phyloP scores from a whole-genome alignment of 2,888 invertebrate species.

The Hydropsyche betteni region DNA sequence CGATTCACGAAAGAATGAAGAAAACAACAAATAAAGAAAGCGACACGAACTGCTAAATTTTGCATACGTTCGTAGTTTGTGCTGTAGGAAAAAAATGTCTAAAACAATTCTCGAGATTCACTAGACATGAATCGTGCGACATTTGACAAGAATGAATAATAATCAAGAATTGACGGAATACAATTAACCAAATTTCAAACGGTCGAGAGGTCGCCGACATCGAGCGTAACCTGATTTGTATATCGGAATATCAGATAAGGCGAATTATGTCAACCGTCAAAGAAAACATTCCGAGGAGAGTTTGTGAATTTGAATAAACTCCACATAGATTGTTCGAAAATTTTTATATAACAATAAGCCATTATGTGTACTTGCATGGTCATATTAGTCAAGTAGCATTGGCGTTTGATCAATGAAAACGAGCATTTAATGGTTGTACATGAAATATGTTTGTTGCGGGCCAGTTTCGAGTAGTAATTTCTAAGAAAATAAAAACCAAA shows the following conservation, averaged over 20 bases:
- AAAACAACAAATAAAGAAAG: too few species aligned
- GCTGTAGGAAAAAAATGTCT: background rate
- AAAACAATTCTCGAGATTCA: background rate
- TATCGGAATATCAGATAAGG: too few species aligned
- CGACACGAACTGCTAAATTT: background rate
- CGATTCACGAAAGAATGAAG: too few species aligned
- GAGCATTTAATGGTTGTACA: conserved; percentile 24
- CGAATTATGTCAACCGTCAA: too few species aligned
- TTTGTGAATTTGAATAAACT: too few species aligned
- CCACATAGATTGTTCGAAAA: too few species aligned
- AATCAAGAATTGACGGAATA: conserved; percentile 18
- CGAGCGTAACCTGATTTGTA: too few species aligned
- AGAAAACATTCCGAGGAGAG: too few species aligned
- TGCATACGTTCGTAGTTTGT: background rate
- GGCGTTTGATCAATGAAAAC: conserved; percentile 22
- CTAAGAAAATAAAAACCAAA: conserved; percentile 18
- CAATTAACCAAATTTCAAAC: conserved; percentile 25
- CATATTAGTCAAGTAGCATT: background rate
- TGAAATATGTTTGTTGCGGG: background rate
- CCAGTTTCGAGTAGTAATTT: background rate
- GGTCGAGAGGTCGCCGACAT: conserved; percentile 2
- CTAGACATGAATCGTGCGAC: background rate
- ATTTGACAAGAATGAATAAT: conserved; percentile 12
- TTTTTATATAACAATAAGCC: too few species aligned
- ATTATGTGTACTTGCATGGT: too few species aligned